These are phyloP conservation scores for Calameuta filiformis DNA, from an alignment of 2,888 invertebrate genomes.

Conservation along the genomic window DNA sequence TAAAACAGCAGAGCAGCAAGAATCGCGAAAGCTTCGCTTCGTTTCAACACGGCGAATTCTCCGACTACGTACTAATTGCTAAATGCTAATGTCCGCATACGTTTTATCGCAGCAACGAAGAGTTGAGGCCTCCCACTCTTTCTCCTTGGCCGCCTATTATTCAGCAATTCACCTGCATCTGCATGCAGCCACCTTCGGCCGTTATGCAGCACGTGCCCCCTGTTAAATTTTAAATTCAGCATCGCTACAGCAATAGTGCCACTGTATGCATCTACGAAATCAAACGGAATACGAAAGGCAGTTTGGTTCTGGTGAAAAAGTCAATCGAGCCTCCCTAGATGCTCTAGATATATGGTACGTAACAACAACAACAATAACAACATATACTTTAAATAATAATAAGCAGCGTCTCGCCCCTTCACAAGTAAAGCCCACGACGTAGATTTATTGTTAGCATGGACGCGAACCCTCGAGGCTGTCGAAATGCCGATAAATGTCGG, in stretches of 20 bases:
- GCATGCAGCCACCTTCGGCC: neutral
- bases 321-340: neutral
- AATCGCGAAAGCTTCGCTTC: neutral
- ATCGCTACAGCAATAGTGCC: neutral
- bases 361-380: neutral
- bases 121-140: constrained; percentile 33
- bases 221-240: neutral
- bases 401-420: too few species aligned
- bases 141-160: neutral
- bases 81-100: constrained; percentile 49
- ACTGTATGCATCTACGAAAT: neutral
- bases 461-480: too few species aligned
- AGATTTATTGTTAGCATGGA: too few species aligned
- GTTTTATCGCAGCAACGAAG: constrained; percentile 27
- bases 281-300: neutral
- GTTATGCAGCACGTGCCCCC: neutral
- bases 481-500: too few species aligned
- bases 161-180: neutral
- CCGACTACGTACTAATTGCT: constrained; percentile 42
- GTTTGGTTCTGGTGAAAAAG: neutral
- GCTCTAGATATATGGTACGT: neutral
- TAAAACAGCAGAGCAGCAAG: neutral
- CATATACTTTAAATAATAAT: neutral
- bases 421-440: too few species aligned
- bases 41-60: neutral